Base-by-base conservation (phyloP, 1,140 invertebrate genomes). In the Pseudomyrmex concolor region DNA sequence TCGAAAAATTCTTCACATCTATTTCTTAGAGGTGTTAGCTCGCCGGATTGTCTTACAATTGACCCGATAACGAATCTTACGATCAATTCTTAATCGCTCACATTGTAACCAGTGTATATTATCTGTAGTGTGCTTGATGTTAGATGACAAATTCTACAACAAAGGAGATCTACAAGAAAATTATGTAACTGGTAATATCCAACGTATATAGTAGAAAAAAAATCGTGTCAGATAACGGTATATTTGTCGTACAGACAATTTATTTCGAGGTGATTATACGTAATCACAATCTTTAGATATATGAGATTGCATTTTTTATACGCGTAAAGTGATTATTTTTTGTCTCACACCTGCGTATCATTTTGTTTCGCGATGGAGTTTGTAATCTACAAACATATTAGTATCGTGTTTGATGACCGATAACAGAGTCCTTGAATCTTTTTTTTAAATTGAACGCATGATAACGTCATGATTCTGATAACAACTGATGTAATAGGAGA, bases 101-200 rank as follows among this genome's bases (percentile, higher is more conserved):
- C 22, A 15, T 67, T 19, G 17, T 17, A 48, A 68, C 68, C 51
- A 1, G 34, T 60, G 8, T 8, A 57, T 59, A 57, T 59, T 70
- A 70, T 64, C 73, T 43, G 12, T 19, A 64, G 50, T 57, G 19
- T 12, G 1, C 13, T 8, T 66, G 3, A 15, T 25, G 48, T 43
- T 76, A 48, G 64, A 43, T 8, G 22, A 34, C n/a, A 13, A 51
- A 13, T 22, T 43, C 1, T n/a, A n/a, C 15, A 8, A 77, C 51
- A 57, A 67, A 77, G 63, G 62, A 77, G 62, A 77, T 19, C 34
- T 77, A 77, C 22, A 66, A 34, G 59, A 15, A 17, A 51, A 77
- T 77, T 77, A 64, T n/a, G 19, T 59, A 67, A 77, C 15, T 22
- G n/a, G 12, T 43, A 54, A 76, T 43, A n/a, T 55, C 12, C 7